Evolutionary conservation across 2,888 invertebrate genomes (phyloP), one percentile per base, ranked within the genome.

Genomic region (Heterodera filipjevi): DNA sequence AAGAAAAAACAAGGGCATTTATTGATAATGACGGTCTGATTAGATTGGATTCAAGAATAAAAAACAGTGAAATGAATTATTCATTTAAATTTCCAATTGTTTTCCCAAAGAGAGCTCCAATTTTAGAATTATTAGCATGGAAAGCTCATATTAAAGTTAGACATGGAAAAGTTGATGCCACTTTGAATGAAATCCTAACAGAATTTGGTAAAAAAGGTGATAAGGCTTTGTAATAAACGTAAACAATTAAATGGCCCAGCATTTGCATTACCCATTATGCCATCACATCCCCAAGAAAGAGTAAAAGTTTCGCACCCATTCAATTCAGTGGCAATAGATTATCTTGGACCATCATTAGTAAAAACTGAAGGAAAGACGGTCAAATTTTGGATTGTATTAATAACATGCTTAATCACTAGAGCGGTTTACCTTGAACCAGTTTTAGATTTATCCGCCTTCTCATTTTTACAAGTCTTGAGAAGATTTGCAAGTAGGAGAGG

Each of bases 361-460:
- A 66, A 44, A 1, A 33, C 3, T 22, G 44, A 80, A 27, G 32
- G 35, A 19, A 68, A 68, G 8, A 46, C 49, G 10, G 85, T 81
- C 8, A 86, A 86, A 66, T 35, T 64, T 2, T 90, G 87, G 86
- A 84, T 90, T 19, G 82, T 84, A 14, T 59, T 90, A 16, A 89
- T 87, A 78, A 90, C 90, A 0, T 90, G 90, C 84, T 89, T 90
- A 1, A 83, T 89, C 0, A 90, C 89, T 53, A 79, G 89, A n/a
- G 85, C 87, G 0, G 82, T 90, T 10, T 89, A 90, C 81, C 80
- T 91, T 22, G 90, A 90, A 81, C 33, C 89, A 5, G 84, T 89
- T 0, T 78, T 77, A 0, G 83, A 86, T 8, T 79, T 90, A 16
- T 84, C 85, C 3, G 86, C 89, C 0, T 76, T 82, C 8, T 79